phyloP scores from a whole-genome alignment of 2,113 vertebrate genomes.

The Lagopus leucura region DNA sequence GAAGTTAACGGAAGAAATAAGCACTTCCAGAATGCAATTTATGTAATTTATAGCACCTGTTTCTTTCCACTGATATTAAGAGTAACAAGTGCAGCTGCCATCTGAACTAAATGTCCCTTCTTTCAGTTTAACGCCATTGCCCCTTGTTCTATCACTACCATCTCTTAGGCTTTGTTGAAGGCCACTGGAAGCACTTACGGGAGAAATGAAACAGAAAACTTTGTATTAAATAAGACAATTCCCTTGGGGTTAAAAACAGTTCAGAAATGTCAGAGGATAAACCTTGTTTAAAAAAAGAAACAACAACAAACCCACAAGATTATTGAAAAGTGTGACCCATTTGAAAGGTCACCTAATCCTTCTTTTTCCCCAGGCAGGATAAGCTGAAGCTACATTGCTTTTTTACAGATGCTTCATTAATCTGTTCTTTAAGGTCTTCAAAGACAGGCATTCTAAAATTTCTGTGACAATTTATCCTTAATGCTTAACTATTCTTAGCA shows the following conservation, averaged over 20 bases:
- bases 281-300: neutral
- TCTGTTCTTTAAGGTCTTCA: neutral
- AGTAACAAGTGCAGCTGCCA: neutral
- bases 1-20: neutral
- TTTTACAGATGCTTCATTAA: neutral
- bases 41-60: neutral
- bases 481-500: slow-evolving; percentile 33
- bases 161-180: neutral
- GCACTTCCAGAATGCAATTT: neutral
- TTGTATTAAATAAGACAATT: neutral
- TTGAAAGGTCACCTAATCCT: neutral
- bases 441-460: slow-evolving; percentile 39
- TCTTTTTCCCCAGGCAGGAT: neutral
- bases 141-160: neutral
- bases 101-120: neutral
- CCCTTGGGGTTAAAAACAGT: neutral
- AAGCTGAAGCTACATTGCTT: neutral
- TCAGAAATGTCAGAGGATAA: neutral
- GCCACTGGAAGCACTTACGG: neutral
- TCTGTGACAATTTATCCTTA: slow-evolving; percentile 8
- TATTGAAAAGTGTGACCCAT: neutral
- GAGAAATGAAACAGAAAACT: neutral
- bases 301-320: neutral
- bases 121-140: neutral
- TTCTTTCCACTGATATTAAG: neutral